phyloP scores from a whole-genome alignment of 2,797 vertebrate species.

The Chelmon rostratus region DNA sequence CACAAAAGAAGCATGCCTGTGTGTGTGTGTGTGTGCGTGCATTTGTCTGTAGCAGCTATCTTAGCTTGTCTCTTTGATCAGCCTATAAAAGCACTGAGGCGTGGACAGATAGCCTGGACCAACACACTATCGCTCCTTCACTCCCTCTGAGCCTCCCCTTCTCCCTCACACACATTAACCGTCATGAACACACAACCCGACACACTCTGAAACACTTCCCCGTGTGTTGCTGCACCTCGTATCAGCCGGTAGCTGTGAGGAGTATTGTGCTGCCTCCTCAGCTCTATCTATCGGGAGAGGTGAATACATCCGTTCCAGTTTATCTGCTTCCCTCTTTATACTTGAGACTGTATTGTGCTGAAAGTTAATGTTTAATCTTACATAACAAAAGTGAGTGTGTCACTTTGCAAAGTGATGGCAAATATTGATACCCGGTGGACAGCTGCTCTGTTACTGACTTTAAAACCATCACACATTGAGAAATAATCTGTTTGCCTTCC shows the following conservation, averaged over 20 bases:
- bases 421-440: slow-evolving; percentile 57
- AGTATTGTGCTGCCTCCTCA: slow-evolving; percentile 60
- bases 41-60: slow-evolving; percentile 68
- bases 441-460: slow-evolving; percentile 52
- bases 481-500: slow-evolving; percentile 68
- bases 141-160: slow-evolving; percentile 54
- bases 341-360: slow-evolving; percentile 44
- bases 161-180: slow-evolving; percentile 66
- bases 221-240: slow-evolving; percentile 52
- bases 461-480: slow-evolving; percentile 35
- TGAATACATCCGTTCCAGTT: slow-evolving; percentile 56
- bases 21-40: slow-evolving; percentile 26
- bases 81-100: slow-evolving; percentile 78
- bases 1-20: slow-evolving; percentile 54
- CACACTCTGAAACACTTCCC: slow-evolving; percentile 51
- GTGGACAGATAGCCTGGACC: slow-evolving; percentile 69
- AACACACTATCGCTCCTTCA: slow-evolving; percentile 68
- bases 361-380: slow-evolving; percentile 59
- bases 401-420: slow-evolving; percentile 52
- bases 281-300: slow-evolving; percentile 61
- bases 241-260: slow-evolving; percentile 60
- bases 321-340: slow-evolving; percentile 55
- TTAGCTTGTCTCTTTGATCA: slow-evolving; percentile 81
- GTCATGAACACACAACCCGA: slow-evolving; percentile 53
- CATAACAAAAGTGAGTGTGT: slow-evolving; percentile 53